Conservation (phyloP, 2,113 vertebrate species). For the Eptesicus fuscus region DNA sequence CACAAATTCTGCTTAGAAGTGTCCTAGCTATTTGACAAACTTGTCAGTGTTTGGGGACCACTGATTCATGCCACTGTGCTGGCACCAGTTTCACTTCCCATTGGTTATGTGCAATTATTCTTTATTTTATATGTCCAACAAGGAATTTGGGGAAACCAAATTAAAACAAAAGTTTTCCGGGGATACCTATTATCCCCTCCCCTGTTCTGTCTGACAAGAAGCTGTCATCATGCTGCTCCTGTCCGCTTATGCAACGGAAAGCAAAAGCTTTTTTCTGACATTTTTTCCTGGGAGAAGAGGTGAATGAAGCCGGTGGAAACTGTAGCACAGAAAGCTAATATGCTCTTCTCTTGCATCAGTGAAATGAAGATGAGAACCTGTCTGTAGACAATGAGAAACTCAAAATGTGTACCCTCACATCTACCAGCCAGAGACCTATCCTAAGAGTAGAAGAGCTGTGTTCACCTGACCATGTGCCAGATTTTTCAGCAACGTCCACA, state of each 20-base stretch:
- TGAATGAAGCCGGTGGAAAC: not conserved
- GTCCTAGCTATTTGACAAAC: not conserved
- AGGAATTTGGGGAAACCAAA: not conserved
- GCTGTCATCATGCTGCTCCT: not conserved
- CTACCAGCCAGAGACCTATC: not conserved
- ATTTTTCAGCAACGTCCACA: not conserved
- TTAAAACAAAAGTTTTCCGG: not conserved
- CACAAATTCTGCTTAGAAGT: not conserved
- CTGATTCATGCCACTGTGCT: not conserved
- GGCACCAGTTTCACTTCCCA: not conserved
- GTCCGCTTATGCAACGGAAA: not conserved
- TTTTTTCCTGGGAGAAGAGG: not conserved
- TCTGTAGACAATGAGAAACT: not conserved
- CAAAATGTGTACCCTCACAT: not conserved
- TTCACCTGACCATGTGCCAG: not conserved
- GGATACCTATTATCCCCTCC: not conserved
- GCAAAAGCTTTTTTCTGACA: not conserved
- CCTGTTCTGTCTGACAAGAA: not conserved
- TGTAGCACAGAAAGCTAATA: not conserved
- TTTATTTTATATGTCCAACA: not conserved
- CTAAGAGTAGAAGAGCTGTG: not conserved
- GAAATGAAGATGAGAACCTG: not conserved
- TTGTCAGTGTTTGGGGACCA: not conserved
- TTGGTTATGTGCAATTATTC: not conserved
- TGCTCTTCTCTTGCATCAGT: not conserved